Percentiles rank a stretch among this genome's conserved stretches.
phyloP scores from a whole-genome alignment of 2,888 invertebrate species.

The Drosophila greeni region DNA sequence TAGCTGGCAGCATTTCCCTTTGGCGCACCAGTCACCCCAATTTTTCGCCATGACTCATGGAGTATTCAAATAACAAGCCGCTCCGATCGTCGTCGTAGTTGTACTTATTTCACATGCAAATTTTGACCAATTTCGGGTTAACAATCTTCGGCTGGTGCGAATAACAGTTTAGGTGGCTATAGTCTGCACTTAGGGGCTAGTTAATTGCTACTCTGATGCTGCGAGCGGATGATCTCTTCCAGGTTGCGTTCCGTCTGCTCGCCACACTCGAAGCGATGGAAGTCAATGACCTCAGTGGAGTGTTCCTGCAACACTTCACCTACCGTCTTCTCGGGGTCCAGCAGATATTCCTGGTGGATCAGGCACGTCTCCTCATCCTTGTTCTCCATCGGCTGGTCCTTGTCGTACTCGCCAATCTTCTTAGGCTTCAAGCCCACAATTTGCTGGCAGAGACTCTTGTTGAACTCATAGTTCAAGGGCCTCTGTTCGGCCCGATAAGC shows the following conservation, averaged over 20 bases:
- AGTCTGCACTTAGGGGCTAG: constrained; percentile 9
- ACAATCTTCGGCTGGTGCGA: constrained; percentile 38
- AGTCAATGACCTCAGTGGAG: constrained; percentile 86
- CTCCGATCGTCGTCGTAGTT: constrained; percentile 20
- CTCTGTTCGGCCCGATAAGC: constrained; percentile 81
- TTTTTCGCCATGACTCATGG: constrained; percentile 57
- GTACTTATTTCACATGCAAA: constrained; percentile 40
- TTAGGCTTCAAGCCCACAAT: constrained; percentile 92
- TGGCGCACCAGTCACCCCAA: constrained; percentile 44
- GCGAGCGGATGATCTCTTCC: constrained; percentile 62
- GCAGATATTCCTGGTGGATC: constrained; percentile 91
- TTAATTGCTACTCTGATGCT: constrained; percentile 63
- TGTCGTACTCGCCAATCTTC: constrained; percentile 84
- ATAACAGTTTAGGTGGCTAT: constrained; percentile 46
- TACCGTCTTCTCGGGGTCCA: constrained; percentile 87
- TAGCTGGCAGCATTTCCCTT: constrained; percentile 20
- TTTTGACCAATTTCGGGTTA: constrained; percentile 33
- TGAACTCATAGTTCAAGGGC: constrained; percentile 79
- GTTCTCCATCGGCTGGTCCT: constrained; percentile 83
- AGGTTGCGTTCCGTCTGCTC: constrained; percentile 79
- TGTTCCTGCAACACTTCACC: constrained; percentile 85
- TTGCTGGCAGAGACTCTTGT: constrained; percentile 92
- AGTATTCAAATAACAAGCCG: constrained; percentile 21
- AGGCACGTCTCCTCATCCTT: constrained; percentile 88
- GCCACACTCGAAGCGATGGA: constrained; percentile 92